Base-by-base conservation (phyloP, 1,140 invertebrate species). In the Drosophila pseudoananassae region DNA sequence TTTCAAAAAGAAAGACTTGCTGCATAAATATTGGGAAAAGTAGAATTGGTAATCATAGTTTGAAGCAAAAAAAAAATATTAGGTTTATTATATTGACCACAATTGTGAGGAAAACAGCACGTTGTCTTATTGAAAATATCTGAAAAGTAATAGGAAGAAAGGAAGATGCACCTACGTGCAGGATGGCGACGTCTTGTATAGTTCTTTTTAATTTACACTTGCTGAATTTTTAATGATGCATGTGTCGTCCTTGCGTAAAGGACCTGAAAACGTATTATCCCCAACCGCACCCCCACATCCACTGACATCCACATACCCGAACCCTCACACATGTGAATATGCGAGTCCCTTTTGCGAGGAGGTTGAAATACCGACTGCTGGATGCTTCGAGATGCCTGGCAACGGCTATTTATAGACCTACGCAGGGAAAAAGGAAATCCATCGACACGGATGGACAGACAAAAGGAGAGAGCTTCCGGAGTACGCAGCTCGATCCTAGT, bases 151-250 rank as follows among this genome's bases (percentile, higher is more conserved):
- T 40, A 15, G 15, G 3, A 12, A 53, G 43, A 45, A 72, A 73
- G 40, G 63, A 72, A 77, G 76, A 81, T 85, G 69, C 81, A 87
- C 47, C 73, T 72, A 80, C 81, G 61, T 77, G 63, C 81, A 74
- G 54, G 60, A 47, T 46, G 71, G 27, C 71, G 38, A 40, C 43
- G 53, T 53, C 43, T 47, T 68, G 54, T 59, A 12, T 52, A 61
- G 29, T 27, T 53, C 27, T 53, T 87, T 77, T 77, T 71, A 75
- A 81, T 81, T 81, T 74, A 77, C 68, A 85, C 81, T 69, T 69
- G 53, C 68, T 87, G 81, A 61, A 85, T 85, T 81, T 77, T 63
- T 70, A 85, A 87, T 75, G 80, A 59, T 78, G 69, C 43, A 57
- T 75, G 46, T 47, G 17, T 46, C 43, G 14, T 1, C 63, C 17